A percentile compares a stretch with the other conserved stretches of the same genome.
Conservation (phyloP, 2,888 invertebrate genomes). For the Ophion slaviceki region DNA sequence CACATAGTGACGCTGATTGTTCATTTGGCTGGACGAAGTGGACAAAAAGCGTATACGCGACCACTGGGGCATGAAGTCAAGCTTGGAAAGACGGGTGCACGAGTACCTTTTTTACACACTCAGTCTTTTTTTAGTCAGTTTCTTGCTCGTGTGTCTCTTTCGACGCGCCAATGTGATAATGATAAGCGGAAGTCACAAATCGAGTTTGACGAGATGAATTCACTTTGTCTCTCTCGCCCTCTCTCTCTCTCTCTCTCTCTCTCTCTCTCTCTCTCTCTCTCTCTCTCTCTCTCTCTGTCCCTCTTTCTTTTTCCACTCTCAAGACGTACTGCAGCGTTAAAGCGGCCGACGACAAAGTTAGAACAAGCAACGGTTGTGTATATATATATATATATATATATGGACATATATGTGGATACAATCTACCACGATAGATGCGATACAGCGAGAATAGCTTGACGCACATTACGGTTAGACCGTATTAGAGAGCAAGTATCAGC, state of each 20-base stretch:
- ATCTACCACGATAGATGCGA: background rate
- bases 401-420: background rate
- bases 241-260: background rate
- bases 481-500: conserved; percentile 57
- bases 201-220: conserved; percentile 65
- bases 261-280: conserved; percentile 6
- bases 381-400: background rate
- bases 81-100: conserved; percentile 20
- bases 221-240: conserved; percentile 41
- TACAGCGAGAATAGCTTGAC: conserved; percentile 32
- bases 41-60: conserved; percentile 36
- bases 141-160: conserved; percentile 32
- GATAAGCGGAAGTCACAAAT: conserved; percentile 67
- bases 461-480: conserved; percentile 49
- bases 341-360: background rate
- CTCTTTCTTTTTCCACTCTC: background rate
- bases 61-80: conserved; percentile 6
- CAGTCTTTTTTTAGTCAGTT: conserved; percentile 24
- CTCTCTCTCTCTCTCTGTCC: background rate
- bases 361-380: background rate
- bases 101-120: conserved; percentile 24
- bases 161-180: conserved; percentile 62
- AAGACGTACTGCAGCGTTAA: conserved; percentile 32
- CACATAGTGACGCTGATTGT: conserved; percentile 50
- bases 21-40: conserved; percentile 58